Percentiles rank a stretch among this genome's conserved stretches.
Evolutionary conservation across 2,797 vertebrate genomes (phyloP).

Genomic region (Melanotaenia boesemani): DNA sequence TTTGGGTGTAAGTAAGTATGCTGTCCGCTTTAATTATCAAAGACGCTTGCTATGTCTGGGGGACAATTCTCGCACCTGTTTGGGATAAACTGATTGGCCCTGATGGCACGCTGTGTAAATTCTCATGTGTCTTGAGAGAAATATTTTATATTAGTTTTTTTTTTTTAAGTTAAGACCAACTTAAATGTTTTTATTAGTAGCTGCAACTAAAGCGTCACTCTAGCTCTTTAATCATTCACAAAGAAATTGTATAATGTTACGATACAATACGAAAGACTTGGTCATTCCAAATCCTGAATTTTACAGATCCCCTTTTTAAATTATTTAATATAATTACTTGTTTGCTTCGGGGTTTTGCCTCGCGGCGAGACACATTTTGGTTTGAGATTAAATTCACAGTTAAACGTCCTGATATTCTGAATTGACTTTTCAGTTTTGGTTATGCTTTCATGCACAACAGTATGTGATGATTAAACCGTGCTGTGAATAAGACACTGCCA

Average conservation of each 20-base stretch:
- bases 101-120: neutral
- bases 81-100: neutral
- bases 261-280: neutral
- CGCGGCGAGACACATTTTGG: neutral
- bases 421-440: too few relatives aligned
- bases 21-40: neutral
- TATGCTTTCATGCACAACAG: too few relatives aligned
- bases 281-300: neutral
- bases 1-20: neutral
- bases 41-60: neutral
- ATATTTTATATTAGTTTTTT: too few relatives aligned
- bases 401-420: too few relatives aligned
- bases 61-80: constrained; percentile 12
- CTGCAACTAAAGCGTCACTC: neutral
- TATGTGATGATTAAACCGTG: too few relatives aligned
- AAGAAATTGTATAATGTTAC: too few relatives aligned
- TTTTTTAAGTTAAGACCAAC: too few relatives aligned
- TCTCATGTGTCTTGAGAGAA: neutral
- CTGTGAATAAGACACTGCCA: too few relatives aligned
- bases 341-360: neutral
- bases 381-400: neutral
- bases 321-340: neutral
- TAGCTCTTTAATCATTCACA: neutral
- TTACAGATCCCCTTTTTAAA: too few relatives aligned
- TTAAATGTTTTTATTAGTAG: neutral